Conservation (phyloP, 2,888 invertebrate genomes). For the Mechanitis mazaeus region DNA sequence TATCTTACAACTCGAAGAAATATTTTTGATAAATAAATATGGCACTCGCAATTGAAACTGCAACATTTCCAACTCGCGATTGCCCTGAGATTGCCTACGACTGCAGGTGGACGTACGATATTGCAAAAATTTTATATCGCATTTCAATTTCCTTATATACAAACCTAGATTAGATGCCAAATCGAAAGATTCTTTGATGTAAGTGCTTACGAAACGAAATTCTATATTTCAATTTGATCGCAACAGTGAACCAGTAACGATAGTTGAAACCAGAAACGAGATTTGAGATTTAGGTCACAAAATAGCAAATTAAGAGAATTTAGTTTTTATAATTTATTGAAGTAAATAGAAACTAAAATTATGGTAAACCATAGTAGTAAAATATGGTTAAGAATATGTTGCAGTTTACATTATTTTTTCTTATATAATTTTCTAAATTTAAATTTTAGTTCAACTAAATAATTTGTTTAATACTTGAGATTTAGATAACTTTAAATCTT, state of each 20-base stretch:
- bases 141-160: conserved; percentile 3
- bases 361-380: no score
- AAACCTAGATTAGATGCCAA: not conserved
- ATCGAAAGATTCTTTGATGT: conserved; percentile 1
- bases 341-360: not conserved
- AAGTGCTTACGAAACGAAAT: not conserved
- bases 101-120: conserved; percentile 1
- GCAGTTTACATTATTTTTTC: no score
- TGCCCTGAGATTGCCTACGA: not conserved
- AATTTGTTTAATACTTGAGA: no score
- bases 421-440: no score
- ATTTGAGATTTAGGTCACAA: no score
- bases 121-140: conserved; percentile 1
- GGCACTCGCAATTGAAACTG: not conserved
- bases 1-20: no score
- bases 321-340: no score
- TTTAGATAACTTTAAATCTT: no score
- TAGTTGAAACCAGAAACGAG: not conserved
- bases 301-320: no score
- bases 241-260: not conserved
- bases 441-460: no score
- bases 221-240: conserved; percentile 1
- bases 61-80: conserved; percentile 3
- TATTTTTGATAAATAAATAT: not conserved
- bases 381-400: no score